Conservation (phyloP, 2,888 invertebrate species). For the Camptogramma bilineatum region DNA sequence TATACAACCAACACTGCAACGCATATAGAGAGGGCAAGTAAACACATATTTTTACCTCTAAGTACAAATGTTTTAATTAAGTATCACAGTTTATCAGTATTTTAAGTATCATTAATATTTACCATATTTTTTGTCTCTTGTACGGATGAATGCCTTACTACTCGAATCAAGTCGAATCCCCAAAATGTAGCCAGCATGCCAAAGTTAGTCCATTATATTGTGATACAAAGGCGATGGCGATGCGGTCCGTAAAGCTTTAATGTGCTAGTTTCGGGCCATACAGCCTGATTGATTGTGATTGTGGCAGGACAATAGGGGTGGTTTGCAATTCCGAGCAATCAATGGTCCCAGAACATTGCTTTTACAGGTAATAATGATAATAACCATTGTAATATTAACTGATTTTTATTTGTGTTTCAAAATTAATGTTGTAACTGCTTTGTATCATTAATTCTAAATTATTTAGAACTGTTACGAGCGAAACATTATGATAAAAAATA, state of each 20-base stretch:
- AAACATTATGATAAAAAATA: no score
- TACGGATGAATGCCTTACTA: no score
- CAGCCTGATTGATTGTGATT: slow-evolving; percentile 6
- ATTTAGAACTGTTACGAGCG: neutral
- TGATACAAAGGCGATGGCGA: neutral
- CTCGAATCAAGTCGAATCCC: no score
- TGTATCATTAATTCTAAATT: neutral
- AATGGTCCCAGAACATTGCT: neutral
- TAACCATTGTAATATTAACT: neutral
- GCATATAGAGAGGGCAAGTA: no score
- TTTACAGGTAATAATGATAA: neutral
- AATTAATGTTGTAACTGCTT: neutral
- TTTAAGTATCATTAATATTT: no score
- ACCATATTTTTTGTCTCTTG: no score
- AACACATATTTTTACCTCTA: no score
- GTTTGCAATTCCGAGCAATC: neutral
- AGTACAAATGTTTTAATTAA: no score
- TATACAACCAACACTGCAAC: no score
- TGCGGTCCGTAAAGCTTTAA: neutral
- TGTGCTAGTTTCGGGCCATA: neutral
- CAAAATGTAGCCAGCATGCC: no score
- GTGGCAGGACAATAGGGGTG: slow-evolving; percentile 2
- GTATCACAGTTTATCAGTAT: no score
- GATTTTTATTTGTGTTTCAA: neutral
- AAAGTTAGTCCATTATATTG: no score